Percentiles rank a stretch among this genome's conserved stretches.
Evolutionary conservation across 2,888 invertebrate genomes (phyloP).

Genomic region (Ectobius pallidus): DNA sequence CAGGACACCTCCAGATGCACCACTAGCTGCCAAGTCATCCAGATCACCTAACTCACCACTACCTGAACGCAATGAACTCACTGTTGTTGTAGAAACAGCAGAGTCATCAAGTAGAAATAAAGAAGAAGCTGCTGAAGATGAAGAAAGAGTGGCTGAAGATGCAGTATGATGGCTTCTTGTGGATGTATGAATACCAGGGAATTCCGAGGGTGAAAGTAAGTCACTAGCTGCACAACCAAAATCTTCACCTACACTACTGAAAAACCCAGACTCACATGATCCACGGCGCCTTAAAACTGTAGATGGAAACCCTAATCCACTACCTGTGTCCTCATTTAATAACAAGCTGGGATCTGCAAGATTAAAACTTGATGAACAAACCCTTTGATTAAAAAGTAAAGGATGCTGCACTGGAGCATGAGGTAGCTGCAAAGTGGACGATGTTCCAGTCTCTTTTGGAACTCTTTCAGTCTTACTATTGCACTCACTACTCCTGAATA

Average conservation of each 20-base stretch:
- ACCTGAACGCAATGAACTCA: slow-evolving; percentile 62
- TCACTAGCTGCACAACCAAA: slow-evolving; percentile 54
- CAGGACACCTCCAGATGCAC: not conserved
- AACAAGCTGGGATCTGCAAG: slow-evolving; percentile 38
- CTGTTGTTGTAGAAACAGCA: slow-evolving; percentile 66
- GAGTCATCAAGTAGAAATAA: slow-evolving; percentile 67
- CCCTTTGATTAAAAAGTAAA: slow-evolving; percentile 39
- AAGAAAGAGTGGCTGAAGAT: slow-evolving; percentile 51
- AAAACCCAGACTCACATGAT: slow-evolving; percentile 89
- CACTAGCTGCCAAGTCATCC: slow-evolving; percentile 49
- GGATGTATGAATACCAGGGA: slow-evolving; percentile 43
- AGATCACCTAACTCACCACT: slow-evolving; percentile 60
- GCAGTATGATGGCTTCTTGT: slow-evolving; percentile 38
- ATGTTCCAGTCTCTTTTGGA: not conserved
- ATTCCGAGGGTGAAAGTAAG: slow-evolving; percentile 44
- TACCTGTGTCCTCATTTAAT: slow-evolving; percentile 32
- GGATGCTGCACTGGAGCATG: slow-evolving; percentile 47
- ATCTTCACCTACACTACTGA: slow-evolving; percentile 84
- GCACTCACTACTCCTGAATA: slow-evolving; percentile 52
- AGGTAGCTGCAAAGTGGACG: slow-evolving; percentile 42
- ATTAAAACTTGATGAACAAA: slow-evolving; percentile 45
- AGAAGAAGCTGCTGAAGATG: slow-evolving; percentile 60
- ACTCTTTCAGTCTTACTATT: slow-evolving; percentile 33
- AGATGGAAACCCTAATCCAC: slow-evolving; percentile 18
- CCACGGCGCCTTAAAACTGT: slow-evolving; percentile 70